Evolutionary conservation across 2,113 vertebrate genomes (phyloP).

Genomic region (Enhydra lutris): DNA sequence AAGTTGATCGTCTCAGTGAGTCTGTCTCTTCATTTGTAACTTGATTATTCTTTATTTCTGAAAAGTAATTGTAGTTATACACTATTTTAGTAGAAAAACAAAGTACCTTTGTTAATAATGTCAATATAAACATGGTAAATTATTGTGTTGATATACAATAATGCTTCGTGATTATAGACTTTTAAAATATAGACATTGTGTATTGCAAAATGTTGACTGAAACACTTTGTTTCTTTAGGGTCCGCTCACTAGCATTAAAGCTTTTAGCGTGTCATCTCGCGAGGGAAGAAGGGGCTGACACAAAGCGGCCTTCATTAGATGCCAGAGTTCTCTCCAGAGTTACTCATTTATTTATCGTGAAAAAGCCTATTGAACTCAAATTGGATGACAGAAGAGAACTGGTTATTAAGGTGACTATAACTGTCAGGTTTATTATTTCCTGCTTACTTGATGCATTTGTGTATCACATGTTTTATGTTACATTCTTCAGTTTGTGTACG

Average conservation of each 20-base stretch:
- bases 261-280: conserved; percentile 89
- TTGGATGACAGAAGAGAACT: conserved; percentile 87
- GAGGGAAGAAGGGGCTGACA: conserved; percentile 77
- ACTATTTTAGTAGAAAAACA: background rate
- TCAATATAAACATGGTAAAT: background rate
- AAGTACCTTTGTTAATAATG: no score
- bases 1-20: background rate
- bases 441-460: background rate
- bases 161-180: background rate
- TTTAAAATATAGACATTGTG: background rate
- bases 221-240: conserved; percentile 79
- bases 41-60: background rate
- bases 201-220: background rate
- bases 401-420: conserved; percentile 89
- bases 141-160: background rate
- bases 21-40: background rate
- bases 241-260: conserved; percentile 87
- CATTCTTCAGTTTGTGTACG: background rate
- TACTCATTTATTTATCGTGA: conserved; percentile 85
- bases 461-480: background rate
- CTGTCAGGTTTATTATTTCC: background rate
- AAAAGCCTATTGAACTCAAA: conserved; percentile 85
- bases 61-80: background rate
- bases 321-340: conserved; percentile 81
- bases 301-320: conserved; percentile 83